Percentiles rank a stretch among this genome's conserved stretches.
Evolutionary conservation across 2,888 invertebrate species (phyloP).

Genomic region (Biston stratarius): DNA sequence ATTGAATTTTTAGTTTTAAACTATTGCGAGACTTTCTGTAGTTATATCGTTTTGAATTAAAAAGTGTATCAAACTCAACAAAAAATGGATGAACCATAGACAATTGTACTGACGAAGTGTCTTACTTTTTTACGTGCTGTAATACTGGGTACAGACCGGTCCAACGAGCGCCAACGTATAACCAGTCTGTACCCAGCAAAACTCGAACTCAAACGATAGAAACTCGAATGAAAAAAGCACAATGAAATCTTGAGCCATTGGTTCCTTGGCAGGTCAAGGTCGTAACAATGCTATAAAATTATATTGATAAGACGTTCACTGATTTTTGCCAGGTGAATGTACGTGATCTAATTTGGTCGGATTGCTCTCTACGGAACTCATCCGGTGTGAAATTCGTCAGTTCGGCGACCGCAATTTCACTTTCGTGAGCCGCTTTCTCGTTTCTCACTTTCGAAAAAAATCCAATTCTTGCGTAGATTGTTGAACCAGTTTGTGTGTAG

Average conservation of each 20-base stretch:
- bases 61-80: neutral
- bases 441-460: conserved; percentile 77
- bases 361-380: conserved; percentile 52
- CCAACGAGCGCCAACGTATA: neutral
- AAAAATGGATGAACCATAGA: neutral
- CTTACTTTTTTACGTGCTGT: too few relatives aligned
- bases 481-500: conserved; percentile 60
- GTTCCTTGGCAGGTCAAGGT: conserved; percentile 53
- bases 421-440: conserved; percentile 76
- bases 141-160: too few relatives aligned
- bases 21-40: too few relatives aligned
- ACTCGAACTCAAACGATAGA: conserved; percentile 12
- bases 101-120: neutral
- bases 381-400: conserved; percentile 75
- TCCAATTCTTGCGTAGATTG: conserved; percentile 61
- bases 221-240: conserved; percentile 2
- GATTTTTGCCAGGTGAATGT: conserved; percentile 38
- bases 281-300: conserved; percentile 53
- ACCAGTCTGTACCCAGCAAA: conserved; percentile 18
- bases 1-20: too few relatives aligned
- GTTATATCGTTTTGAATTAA: neutral
- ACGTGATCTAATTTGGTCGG: conserved; percentile 52
- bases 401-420: conserved; percentile 75
- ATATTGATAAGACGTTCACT: conserved; percentile 30
- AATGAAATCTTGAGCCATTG: conserved; percentile 7